Evolutionary conservation across 2,888 invertebrate genomes (phyloP), one percentile per base, ranked within the genome.

Genomic region (Zygaena filipendulae): DNA sequence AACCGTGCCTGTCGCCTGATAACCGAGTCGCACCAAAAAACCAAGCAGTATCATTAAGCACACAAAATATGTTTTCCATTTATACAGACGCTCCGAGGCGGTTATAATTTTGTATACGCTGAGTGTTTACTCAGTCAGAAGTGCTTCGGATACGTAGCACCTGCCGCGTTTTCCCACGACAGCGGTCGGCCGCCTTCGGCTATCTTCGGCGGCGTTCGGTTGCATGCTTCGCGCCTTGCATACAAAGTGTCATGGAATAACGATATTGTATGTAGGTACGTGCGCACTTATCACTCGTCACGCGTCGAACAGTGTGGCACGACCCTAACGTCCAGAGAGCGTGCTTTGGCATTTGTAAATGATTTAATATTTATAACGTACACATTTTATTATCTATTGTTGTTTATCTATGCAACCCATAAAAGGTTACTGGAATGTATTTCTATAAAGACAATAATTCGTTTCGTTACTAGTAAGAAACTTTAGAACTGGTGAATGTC

Each of bases 61-160:
- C 69, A 79, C 77, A 77, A 77, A 77, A 75, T 77, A 77, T 77
- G 75, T 79, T 74, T 77, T 72, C 72, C 75, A 79, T 75, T 79
- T 75, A 70, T 62, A 62, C 70, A 72, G 68, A 72, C 71, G 75
- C 70, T 69, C 51, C 64, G 64, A 69, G 64, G 63, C 71, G 66
- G 71, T 72, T 77, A 75, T 79, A 77, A 77, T 79, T 77, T 75
- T 72, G 77, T 77, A 75, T 71, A 72, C 66, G 67, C 49, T 62
- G 72, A 69, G 70, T 79, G 77, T 79, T 79, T 77, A 77, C 72
- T 70, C 72, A 75, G 70, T 71, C 75, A 72, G 75, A 75, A 75
- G 75, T 71, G 72, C 68, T 63, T 64, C 47, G 67, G 63, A 69
- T 71, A 59, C 66, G 63, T 70, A 74, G 74, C 79, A 79, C 77